Evolutionary conservation across 2,797 vertebrate species (phyloP), one percentile per base, ranked within the genome.

Genomic region (Oreortyx pictus): DNA sequence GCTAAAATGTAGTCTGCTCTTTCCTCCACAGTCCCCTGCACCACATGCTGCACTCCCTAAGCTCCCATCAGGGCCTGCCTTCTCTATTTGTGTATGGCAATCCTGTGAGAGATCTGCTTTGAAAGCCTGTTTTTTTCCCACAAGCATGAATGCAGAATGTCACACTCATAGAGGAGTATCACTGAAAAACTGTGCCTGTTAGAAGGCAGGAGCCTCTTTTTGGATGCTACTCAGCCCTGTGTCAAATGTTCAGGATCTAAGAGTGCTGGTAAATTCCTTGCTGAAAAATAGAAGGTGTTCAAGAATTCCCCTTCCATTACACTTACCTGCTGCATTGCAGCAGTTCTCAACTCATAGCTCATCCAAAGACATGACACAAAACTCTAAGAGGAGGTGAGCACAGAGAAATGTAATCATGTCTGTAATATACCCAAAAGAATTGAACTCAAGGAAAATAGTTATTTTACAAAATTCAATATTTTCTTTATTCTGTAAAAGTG

Each of bases 241-340:
- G 72, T 89, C 86, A 83, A 72, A 91, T 74, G 39, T 33, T 16
- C 66, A 37, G 46, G 23, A 50, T 25, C 23, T 50, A 46, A 74
- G 11, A 27, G 81, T 80, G 91, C 33, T 29, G 9, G 93, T 93
- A 86, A 84, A 66, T 82, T 41, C 67, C 64, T 27, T 89, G 60
- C 50, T 89, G 83, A 87, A 89, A 92, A 82, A 75, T 64, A 76
- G 22, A 20, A 80, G 54, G 31, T 83, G 44, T 96, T 39, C 79
- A 94, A 85, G 44, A 83, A 31, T 8, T 39, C 50, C 24, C 62
- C 75, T 88, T 86, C 35, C 17, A 27, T 83, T 83, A 85, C 50
- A 41, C 91, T 70, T 67, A 68, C 3, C 2, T 82, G 56, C 14
- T 81, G 16, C 41, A 77, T 24, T 29, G 27, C 56, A 73, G 39